These are phyloP conservation scores for Actinia tenebrosa DNA, from an alignment of 64 coral and sea anemone genomes.

Conservation along the genomic window DNA sequence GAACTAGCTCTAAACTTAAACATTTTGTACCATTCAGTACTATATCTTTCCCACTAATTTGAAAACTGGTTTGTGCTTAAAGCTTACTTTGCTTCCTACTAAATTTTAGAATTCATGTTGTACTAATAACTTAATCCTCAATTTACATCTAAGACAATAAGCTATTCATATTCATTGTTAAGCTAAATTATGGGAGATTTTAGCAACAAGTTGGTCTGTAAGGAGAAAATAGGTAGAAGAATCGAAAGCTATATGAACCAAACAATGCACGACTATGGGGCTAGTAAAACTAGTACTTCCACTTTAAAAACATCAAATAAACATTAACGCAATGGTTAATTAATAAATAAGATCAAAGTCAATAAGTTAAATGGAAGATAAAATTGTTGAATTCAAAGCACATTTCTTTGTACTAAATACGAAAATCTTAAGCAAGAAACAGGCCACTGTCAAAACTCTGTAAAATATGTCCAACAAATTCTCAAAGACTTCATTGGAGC, in stretches of 20 bases:
- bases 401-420: neutral
- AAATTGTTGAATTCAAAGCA: neutral
- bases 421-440: neutral
- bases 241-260: neutral
- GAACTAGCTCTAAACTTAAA: too few relatives aligned
- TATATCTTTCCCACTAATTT: too few relatives aligned
- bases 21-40: too few relatives aligned
- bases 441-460: neutral
- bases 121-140: too few relatives aligned
- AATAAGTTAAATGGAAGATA: neutral
- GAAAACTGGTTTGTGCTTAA: too few relatives aligned
- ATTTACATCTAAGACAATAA: too few relatives aligned
- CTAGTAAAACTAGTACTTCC: neutral
- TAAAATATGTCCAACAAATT: neutral
- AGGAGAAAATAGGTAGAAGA: too few relatives aligned
- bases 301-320: neutral
- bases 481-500: neutral
- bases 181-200: too few relatives aligned
- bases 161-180: too few relatives aligned
- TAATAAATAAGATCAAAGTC: neutral
- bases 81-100: too few relatives aligned
- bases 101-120: too few relatives aligned
- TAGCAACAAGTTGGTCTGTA: too few relatives aligned
- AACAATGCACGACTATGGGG: neutral
- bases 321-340: neutral